Conservation (phyloP, 2,113 vertebrate genomes). For the Chloropsis hardwickii region DNA sequence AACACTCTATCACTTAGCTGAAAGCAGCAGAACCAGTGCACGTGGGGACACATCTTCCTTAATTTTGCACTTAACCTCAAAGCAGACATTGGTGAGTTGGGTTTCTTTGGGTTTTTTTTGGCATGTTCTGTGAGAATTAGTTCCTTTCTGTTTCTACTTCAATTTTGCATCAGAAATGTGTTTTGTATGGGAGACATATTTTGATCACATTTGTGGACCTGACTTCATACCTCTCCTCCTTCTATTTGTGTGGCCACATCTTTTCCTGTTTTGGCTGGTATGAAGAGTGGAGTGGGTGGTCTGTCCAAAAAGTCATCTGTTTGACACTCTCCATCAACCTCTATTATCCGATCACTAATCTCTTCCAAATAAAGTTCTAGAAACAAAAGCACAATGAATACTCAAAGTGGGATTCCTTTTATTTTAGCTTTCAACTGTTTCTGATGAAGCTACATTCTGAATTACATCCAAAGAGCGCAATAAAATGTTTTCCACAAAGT, state of each 20-base stretch:
- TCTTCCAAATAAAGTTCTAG: conserved; percentile 92
- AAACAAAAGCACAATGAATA: conserved; percentile 9
- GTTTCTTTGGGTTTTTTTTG: not conserved
- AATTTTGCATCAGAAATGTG: not conserved
- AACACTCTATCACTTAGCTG: not conserved
- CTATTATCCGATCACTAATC: conserved; percentile 77
- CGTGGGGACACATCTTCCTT: not conserved
- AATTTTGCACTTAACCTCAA: not conserved
- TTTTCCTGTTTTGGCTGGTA: conserved; percentile 88
- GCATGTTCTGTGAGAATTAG: not conserved
- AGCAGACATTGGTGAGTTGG: not conserved
- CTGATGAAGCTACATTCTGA: not conserved
- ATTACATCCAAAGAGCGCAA: not conserved
- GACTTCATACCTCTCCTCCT: conserved; percentile 85
- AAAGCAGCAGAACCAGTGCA: not conserved
- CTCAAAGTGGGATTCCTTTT: not conserved
- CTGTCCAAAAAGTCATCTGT: conserved; percentile 90
- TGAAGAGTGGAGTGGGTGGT: conserved; percentile 87
- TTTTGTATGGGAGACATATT: not conserved
- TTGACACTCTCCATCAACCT: conserved; percentile 83
- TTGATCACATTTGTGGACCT: not conserved
- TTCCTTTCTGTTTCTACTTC: not conserved
- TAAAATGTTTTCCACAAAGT: not conserved
- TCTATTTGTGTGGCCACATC: conserved; percentile 89
- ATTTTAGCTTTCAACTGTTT: not conserved